Conservation (phyloP, 2,797 vertebrate genomes). For the Melopsittacus undulatus region DNA sequence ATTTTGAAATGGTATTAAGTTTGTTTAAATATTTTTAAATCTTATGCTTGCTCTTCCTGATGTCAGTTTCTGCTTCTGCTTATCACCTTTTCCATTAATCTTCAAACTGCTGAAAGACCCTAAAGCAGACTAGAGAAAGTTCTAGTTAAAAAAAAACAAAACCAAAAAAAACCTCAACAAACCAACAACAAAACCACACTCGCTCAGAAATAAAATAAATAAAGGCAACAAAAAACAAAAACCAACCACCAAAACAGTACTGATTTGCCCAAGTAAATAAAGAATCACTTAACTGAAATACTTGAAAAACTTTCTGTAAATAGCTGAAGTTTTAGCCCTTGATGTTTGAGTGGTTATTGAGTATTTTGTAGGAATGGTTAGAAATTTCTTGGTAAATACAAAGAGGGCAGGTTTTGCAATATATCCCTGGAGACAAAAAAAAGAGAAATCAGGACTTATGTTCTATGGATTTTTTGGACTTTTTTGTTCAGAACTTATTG, state of each 20-base stretch:
- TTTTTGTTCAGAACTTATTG: background rate
- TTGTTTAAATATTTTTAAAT: background rate
- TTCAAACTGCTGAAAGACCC: background rate
- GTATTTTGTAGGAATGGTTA: background rate
- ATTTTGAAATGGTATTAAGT: background rate
- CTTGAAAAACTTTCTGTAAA: background rate
- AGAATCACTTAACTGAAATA: background rate
- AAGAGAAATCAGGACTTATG: background rate
- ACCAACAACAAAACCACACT: background rate
- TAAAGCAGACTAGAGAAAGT: background rate
- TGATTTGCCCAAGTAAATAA: background rate
- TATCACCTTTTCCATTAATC: background rate
- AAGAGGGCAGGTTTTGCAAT: background rate
- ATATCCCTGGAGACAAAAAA: background rate
- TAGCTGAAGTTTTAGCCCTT: background rate
- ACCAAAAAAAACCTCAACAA: background rate
- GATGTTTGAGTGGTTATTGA: background rate
- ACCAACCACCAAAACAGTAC: background rate
- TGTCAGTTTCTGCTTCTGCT: background rate
- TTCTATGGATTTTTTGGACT: background rate
- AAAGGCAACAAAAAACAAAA: background rate
- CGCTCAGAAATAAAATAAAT: background rate
- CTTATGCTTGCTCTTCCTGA: background rate
- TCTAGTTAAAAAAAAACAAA: background rate
- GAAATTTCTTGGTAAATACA: background rate